Evolutionary conservation across 1,140 invertebrate species (phyloP).

Genomic region (Eriocheir sinensis): DNA sequence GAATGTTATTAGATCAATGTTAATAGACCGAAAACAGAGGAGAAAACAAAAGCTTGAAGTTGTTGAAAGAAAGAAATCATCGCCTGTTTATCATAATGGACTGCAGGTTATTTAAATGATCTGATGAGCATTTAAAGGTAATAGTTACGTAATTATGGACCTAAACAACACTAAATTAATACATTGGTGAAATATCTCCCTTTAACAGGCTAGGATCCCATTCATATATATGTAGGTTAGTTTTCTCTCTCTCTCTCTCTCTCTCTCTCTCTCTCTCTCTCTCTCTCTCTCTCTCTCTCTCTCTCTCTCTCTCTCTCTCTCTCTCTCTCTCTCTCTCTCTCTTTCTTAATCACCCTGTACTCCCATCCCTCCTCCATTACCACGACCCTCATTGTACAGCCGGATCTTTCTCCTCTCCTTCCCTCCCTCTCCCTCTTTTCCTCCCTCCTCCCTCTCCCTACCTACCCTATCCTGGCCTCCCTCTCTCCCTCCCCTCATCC

Average conservation of each 20-base stretch:
- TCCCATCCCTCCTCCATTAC: conserved; percentile 10
- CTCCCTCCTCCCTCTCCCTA: neutral
- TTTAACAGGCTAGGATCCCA: too few species aligned
- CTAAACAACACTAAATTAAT: too few species aligned
- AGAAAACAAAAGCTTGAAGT: too few species aligned
- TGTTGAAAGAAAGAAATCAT: too few species aligned
- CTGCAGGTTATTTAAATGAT: too few species aligned
- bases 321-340: conserved; percentile 40
- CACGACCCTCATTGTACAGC: neutral
- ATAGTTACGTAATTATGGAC: neutral
- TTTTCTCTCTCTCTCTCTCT: neutral
- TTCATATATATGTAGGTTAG: too few species aligned
- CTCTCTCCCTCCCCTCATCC: neutral
- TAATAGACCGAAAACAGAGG: too few species aligned
- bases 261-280: neutral
- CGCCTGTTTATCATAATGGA: too few species aligned
- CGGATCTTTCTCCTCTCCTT: too few species aligned
- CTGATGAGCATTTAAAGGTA: too few species aligned
- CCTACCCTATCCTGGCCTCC: neutral
- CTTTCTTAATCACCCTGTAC: conserved; percentile 26
- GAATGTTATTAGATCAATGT: too few species aligned
- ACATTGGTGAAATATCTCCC: too few species aligned
- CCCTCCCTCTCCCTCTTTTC: neutral
- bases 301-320: conserved; percentile 48
- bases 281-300: conserved; percentile 36